phyloP scores from a whole-genome alignment of 2,797 vertebrate genomes.

The Rhinophrynus dorsalis region DNA sequence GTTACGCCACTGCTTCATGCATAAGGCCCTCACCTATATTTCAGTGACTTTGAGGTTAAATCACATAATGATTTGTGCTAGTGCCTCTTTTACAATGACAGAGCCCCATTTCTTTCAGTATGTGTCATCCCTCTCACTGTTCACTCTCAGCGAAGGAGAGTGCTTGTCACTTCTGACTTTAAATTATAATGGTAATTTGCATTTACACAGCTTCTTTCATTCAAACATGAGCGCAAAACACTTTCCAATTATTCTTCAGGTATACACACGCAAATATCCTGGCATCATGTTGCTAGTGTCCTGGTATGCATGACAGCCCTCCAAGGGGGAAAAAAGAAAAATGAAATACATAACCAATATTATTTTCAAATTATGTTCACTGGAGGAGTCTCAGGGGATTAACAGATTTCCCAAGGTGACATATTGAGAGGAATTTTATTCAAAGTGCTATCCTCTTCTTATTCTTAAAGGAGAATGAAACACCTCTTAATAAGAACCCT shows the following conservation, averaged over 20 bases:
- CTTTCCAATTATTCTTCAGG: conserved; percentile 47
- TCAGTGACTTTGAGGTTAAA: not conserved
- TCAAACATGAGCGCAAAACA: conserved; percentile 33
- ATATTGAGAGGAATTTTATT: too few species aligned
- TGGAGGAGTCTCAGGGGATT: conserved; percentile 11
- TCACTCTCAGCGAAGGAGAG: not conserved
- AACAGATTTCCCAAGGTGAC: conserved; percentile 3
- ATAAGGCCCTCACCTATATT: too few species aligned
- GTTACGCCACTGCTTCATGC: too few species aligned
- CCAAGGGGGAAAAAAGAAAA: not conserved
- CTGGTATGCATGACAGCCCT: conserved; percentile 31
- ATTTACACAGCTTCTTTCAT: conserved; percentile 41
- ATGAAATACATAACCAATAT: conserved; percentile 23
- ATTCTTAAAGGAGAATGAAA: too few species aligned
- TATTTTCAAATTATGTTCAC: conserved; percentile 36
- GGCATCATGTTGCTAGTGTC: not conserved
- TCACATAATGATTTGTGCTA: conserved; percentile 17
- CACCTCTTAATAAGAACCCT: too few species aligned
- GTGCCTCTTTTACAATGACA: not conserved
- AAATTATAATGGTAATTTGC: conserved; percentile 42
- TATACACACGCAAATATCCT: conserved; percentile 10
- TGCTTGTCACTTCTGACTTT: conserved; percentile 28
- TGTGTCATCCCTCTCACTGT: conserved; percentile 2
- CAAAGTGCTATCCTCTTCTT: too few species aligned
- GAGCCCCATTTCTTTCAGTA: not conserved